Evolutionary conservation across 1,140 invertebrate genomes (phyloP).

Genomic region (Drosophila nasuta): DNA sequence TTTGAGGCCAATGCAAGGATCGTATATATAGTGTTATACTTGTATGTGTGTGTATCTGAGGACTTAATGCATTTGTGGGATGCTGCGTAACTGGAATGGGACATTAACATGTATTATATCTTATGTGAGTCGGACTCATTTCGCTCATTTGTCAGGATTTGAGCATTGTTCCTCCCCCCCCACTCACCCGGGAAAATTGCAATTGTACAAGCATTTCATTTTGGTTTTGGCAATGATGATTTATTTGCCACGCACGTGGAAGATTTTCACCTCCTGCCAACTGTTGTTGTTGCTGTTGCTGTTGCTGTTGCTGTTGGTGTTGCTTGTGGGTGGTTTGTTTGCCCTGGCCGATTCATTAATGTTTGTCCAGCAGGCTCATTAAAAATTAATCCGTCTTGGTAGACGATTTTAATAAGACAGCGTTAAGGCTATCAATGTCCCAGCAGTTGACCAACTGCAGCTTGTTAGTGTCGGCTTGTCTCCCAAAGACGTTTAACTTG

Average conservation of each 20-base stretch:
- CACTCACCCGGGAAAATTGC: constrained; percentile 50
- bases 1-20: constrained; percentile 70
- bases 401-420: constrained; percentile 57
- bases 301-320: too few species aligned
- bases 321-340: constrained; percentile 57
- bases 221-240: constrained; percentile 72
- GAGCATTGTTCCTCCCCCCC: constrained; percentile 17
- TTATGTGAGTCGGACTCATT: constrained; percentile 47
- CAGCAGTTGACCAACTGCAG: constrained; percentile 30
- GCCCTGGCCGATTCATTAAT: constrained; percentile 61
- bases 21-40: constrained; percentile 31
- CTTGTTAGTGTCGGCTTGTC: constrained; percentile 69
- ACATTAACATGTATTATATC: constrained; percentile 75
- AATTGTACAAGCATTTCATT: constrained; percentile 57
- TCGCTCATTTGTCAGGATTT: constrained; percentile 82
- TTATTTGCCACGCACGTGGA: constrained; percentile 69
- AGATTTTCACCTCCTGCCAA: constrained; percentile 27
- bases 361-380: constrained; percentile 67
- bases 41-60: constrained; percentile 43
- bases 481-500: constrained; percentile 21
- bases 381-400: constrained; percentile 77
- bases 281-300: not conserved
- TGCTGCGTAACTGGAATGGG: constrained; percentile 12
- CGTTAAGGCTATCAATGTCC: constrained; percentile 36
- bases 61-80: constrained; percentile 70